phyloP scores from a whole-genome alignment of 2,797 vertebrate species.

The Anguilla megastoma region DNA sequence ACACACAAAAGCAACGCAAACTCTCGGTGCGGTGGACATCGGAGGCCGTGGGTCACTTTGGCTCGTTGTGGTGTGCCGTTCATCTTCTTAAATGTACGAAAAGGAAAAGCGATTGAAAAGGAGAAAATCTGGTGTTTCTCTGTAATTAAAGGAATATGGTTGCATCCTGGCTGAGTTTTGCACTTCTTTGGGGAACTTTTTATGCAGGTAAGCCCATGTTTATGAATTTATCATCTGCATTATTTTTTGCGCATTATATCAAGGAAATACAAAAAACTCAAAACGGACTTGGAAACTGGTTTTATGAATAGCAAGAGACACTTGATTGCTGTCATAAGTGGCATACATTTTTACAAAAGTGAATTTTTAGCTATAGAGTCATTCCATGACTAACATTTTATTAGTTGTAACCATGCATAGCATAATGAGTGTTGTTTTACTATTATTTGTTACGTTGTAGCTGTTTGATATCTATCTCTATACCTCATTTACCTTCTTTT shows the following conservation, averaged over 20 bases:
- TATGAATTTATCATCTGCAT: background rate
- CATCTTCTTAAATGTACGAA: conserved; percentile 70
- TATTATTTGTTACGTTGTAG: background rate
- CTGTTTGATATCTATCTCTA: background rate
- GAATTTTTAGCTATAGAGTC: background rate
- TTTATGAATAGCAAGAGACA: background rate
- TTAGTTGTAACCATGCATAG: background rate
- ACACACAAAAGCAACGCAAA: conserved; percentile 51
- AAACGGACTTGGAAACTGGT: background rate
- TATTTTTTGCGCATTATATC: background rate
- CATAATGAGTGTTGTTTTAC: background rate
- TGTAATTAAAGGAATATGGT: conserved; percentile 84
- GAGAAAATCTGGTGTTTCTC: conserved; percentile 55
- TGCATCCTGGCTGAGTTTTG: conserved; percentile 91
- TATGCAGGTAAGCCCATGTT: conserved; percentile 82
- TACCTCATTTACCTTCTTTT: background rate
- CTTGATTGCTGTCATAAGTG: background rate
- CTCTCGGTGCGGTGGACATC: conserved; percentile 59
- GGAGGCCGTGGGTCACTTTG: conserved; percentile 62
- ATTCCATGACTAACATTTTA: background rate
- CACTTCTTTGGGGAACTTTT: conserved; percentile 93
- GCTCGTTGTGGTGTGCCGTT: conserved; percentile 59
- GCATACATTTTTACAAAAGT: background rate
- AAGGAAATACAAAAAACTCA: conserved; percentile 11
- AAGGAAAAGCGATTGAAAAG: conserved; percentile 55